Percentiles rank a stretch among this genome's conserved stretches.
These are phyloP conservation scores for Motacilla alba DNA, from an alignment of 2,113 vertebrate species.

Conservation along the genomic window DNA sequence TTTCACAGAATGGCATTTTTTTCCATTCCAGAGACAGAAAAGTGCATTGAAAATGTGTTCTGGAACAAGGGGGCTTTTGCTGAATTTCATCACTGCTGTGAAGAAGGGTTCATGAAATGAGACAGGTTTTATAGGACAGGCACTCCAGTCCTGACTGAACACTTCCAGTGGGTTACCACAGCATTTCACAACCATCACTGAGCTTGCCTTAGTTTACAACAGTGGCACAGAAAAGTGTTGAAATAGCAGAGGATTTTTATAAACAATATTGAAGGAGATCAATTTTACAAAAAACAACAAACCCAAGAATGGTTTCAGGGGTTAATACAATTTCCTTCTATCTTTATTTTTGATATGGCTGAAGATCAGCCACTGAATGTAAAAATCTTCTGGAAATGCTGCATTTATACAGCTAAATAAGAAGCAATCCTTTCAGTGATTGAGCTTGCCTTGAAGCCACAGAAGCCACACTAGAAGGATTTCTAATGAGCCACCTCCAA, in stretches of 20 bases:
- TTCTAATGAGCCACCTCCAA: neutral
- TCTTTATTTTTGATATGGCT: neutral
- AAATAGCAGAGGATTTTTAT: neutral
- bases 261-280: neutral
- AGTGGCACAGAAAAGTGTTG: neutral
- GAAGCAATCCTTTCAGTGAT: neutral
- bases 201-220: neutral
- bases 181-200: neutral
- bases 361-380: neutral
- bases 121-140: neutral
- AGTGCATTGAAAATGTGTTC: neutral
- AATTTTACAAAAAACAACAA: neutral
- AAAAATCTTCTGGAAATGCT: neutral
- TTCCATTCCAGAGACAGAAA: neutral
- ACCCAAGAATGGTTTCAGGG: neutral
- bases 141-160: neutral
- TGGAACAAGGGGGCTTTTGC: no score
- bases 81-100: neutral
- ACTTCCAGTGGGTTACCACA: neutral
- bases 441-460: neutral
- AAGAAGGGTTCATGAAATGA: neutral
- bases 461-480: neutral
- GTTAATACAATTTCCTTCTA: neutral
- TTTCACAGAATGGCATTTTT: neutral
- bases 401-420: neutral